Evolutionary conservation across 2,113 vertebrate genomes (phyloP), one percentile per base, ranked within the genome.

Genomic region (Columba livia): DNA sequence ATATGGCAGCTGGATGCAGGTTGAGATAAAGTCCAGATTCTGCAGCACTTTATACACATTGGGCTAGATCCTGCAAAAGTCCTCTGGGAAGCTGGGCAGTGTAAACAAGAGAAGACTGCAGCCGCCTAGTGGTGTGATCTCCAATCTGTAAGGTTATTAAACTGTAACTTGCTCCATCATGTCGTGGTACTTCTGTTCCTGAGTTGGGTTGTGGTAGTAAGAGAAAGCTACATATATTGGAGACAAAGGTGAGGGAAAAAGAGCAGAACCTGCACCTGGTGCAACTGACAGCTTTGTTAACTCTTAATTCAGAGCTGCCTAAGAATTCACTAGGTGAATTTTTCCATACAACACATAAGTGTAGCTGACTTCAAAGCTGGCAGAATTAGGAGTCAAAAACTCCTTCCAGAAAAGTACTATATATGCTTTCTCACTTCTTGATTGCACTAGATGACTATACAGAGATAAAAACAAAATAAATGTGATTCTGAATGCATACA

Each of bases 281-380:
- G 24, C 8, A 74, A 9, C 4, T 0, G 0, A 8, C 29, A 50
- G 12, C 20, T 85, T 83, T 0, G 1, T n/a, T 20, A 42, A 50
- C 16, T 54, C 93, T 34, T 53, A 3, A 71, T 56, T 75, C 57
- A 71, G 44, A 61, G 31, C 0, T 4, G 28, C 34, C 31, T 26
- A 47, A 16, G 44, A 73, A 47, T 51, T 60, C 32, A 24, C 5
- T 7, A 77, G 12, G 25, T 32, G 6, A 67, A 11, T 64, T 83
- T 75, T 69, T 88, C 19, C 36, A 6, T 54, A 4, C 10, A 51
- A 28, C 15, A 67, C n/a, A 17, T n/a, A 11, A 77, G 2, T 31
- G 19, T 51, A 29, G 2, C 38, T 89, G 48, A 26, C 25, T 42
- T 85, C 38, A 86, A 58, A 36, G 18, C 0, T 71, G 29, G 42